Percentiles rank a stretch among this genome's conserved stretches.
phyloP scores from a whole-genome alignment of 2,113 vertebrate species.

The Ibidorhyncha struthersii region DNA sequence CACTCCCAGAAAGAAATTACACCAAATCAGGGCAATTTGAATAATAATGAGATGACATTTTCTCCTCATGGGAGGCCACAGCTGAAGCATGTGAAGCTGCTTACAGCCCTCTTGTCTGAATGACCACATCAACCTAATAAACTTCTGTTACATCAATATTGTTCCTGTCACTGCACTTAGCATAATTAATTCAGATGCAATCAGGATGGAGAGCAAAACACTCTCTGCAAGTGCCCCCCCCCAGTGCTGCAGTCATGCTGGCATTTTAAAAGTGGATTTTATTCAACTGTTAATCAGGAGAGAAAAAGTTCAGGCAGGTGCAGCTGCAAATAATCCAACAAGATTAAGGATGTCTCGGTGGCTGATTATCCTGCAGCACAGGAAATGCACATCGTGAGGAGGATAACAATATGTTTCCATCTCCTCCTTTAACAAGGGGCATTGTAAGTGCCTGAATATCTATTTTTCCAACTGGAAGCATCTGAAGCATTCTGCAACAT shows the following conservation, averaged over 20 bases:
- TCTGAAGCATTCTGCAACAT: slow-evolving; percentile 11
- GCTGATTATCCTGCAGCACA: slow-evolving; percentile 35
- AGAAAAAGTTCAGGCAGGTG: slow-evolving; percentile 63
- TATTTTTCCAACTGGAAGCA: slow-evolving; percentile 53
- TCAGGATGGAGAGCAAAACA: slow-evolving; percentile 65
- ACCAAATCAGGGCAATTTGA: slow-evolving; percentile 51
- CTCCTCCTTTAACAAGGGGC: slow-evolving; percentile 4
- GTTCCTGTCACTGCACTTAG: slow-evolving; percentile 56
- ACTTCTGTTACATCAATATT: slow-evolving; percentile 70
- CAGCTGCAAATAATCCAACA: slow-evolving; percentile 40
- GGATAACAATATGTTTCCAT: slow-evolving; percentile 9
- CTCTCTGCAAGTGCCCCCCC: background rate
- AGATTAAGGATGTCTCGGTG: slow-evolving; percentile 28
- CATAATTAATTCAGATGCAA: slow-evolving; percentile 69
- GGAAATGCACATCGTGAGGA: slow-evolving; percentile 3
- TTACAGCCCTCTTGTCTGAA: slow-evolving; percentile 26
- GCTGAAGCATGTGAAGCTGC: background rate
- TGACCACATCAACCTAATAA: slow-evolving; percentile 63
- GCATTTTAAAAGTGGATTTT: slow-evolving; percentile 65
- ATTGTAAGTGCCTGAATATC: slow-evolving; percentile 48
- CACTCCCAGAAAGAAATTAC: slow-evolving; percentile 15
- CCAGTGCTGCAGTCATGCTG: background rate
- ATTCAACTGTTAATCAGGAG: slow-evolving; percentile 71
- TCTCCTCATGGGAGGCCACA: slow-evolving; percentile 10
- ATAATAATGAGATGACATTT: slow-evolving; percentile 64